Base-by-base conservation (phyloP, 2,113 vertebrate genomes). In the Calonectris borealis region DNA sequence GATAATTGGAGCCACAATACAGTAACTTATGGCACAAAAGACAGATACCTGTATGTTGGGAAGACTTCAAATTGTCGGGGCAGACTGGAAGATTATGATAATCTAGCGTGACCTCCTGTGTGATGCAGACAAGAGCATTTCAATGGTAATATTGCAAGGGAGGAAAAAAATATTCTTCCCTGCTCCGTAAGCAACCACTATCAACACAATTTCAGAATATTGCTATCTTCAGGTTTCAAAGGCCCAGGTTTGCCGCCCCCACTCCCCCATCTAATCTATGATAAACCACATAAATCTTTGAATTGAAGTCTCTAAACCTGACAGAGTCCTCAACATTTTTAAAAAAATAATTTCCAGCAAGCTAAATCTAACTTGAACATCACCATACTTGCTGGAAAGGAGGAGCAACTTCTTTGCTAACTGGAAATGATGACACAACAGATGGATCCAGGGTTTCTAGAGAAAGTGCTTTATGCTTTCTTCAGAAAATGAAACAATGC, bases 51-150 rank as follows among this genome's bases (percentile, higher is more conserved):
- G 16, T 48, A 5, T 27, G 32, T 57, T 78, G 72, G 27, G 57
- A 87, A 89, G 77, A 82, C 40, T 65, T 92, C 69, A 65, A 54
- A 79, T 25, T 89, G 27, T 72, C 3, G 1, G 13, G 61, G 38
- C 72, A 92, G 69, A 49, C 65, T 87, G 86, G 69, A 52, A 94
- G 72, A 93, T 91, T 90, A 92, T 64, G 29, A 79, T 94, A 96
- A 96, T 95, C 60, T 61, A 86, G 36, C 16, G 0, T 89, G 95
- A 96, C 86, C 94, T 93, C 71, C 92, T 95, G 88, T 64, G 57
- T 61, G 57, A 93, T 7, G 15, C 55, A 94, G 92, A 94, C 92
- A 96, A 94, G 85, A 90, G 26, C 38, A 90, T 93, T 96, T 94
- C 64, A 86, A 83, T 64, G n/a, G 44, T 48, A 84, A 88, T 71